A percentile compares a stretch with the other conserved stretches of the same genome.
phyloP scores from a whole-genome alignment of 2,888 invertebrate species.

The Conchocele bisecta region DNA sequence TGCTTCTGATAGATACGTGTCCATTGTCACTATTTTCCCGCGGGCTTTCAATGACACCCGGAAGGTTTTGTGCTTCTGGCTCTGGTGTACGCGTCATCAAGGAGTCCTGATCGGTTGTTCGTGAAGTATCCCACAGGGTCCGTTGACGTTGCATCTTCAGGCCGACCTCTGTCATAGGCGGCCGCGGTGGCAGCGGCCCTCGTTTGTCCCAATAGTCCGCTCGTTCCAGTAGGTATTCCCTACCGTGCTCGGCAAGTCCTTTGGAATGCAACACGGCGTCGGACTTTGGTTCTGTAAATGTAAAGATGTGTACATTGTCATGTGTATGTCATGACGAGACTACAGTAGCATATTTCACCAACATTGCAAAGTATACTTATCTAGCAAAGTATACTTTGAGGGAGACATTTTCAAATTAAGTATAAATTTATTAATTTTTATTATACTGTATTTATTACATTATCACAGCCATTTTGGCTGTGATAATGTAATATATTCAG shows the following conservation, averaged over 20 bases:
- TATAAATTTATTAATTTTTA: too few species aligned
- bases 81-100: slow-evolving; percentile 32
- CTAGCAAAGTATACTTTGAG: too few species aligned
- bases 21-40: slow-evolving; percentile 31
- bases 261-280: slow-evolving; percentile 40
- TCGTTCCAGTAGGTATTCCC: slow-evolving; percentile 61
- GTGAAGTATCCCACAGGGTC: slow-evolving; percentile 16
- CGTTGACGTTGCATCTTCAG: slow-evolving; percentile 56
- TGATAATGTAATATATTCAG: too few species aligned
- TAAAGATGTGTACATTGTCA: too few species aligned
- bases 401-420: too few species aligned
- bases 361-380: too few species aligned
- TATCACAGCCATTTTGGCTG: too few species aligned
- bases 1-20: too few species aligned
- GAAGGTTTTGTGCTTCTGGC: slow-evolving; percentile 8
- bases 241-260: slow-evolving; percentile 56
- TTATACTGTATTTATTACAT: too few species aligned
- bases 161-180: slow-evolving; percentile 61
- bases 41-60: slow-evolving; percentile 21
- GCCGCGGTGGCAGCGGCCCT: slow-evolving; percentile 62
- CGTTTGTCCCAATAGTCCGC: slow-evolving; percentile 63
- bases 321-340: too few species aligned
- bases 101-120: slow-evolving; percentile 11
- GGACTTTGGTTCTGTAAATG: slow-evolving; percentile 40
- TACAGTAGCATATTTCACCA: too few species aligned